These are phyloP conservation scores for Caenorhabditis sp. DNA, from an alignment of 2,888 invertebrate genomes.

Conservation along the genomic window DNA sequence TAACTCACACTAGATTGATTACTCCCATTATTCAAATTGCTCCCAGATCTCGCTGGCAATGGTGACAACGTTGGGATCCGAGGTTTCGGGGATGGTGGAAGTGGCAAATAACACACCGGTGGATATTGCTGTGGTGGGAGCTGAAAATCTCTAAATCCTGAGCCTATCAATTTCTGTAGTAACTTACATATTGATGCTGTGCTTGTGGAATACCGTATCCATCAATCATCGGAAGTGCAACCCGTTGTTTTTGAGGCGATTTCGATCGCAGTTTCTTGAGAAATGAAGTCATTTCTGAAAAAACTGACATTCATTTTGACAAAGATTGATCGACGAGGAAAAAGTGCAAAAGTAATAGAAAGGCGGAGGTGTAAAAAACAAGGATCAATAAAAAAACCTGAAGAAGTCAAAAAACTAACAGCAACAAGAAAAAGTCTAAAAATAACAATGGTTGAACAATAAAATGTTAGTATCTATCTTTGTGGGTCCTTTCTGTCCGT, in stretches of 20 bases:
- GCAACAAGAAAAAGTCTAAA: too few relatives aligned
- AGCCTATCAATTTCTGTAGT: too few relatives aligned
- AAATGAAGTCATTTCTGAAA: conserved; percentile 39
- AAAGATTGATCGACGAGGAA: too few relatives aligned
- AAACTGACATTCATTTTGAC: neutral
- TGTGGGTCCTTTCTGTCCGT: neutral
- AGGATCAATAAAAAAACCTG: too few relatives aligned
- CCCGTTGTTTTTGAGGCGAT: conserved; percentile 38
- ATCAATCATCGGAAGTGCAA: neutral
- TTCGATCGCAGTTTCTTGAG: conserved; percentile 47
- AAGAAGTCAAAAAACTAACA: too few relatives aligned
- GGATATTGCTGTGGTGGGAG: conserved; percentile 6
- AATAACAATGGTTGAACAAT: too few relatives aligned
- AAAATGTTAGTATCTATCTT: neutral
- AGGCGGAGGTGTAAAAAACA: too few relatives aligned
- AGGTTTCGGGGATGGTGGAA: conserved; percentile 29
- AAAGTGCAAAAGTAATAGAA: too few relatives aligned
- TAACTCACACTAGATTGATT: conserved; percentile 32
- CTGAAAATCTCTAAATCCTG: too few relatives aligned
- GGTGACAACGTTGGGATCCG: neutral
- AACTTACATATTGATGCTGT: neutral
- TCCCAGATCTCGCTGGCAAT: neutral
- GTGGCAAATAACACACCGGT: conserved; percentile 31
- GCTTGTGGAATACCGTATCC: neutral
- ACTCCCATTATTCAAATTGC: conserved; percentile 19